Conservation (phyloP, 2,888 invertebrate genomes). For the Phyto melanocephala region DNA sequence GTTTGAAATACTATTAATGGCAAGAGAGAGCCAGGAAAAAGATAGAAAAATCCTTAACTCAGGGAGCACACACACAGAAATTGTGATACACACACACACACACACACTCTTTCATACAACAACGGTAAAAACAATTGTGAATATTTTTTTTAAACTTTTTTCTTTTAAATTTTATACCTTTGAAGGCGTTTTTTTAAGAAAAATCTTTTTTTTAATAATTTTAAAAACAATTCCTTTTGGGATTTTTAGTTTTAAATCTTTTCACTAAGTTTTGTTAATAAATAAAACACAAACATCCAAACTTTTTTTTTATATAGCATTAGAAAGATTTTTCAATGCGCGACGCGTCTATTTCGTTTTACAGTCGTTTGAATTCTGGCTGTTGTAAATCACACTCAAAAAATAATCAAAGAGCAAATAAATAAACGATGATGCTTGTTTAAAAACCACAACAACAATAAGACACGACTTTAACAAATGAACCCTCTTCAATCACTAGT, state of each 20-base stretch:
- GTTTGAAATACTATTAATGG: not conserved
- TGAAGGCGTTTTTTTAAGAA: not conserved
- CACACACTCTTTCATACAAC: slow-evolving; percentile 7
- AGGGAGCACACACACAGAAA: slow-evolving; percentile 19
- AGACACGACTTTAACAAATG: not conserved
- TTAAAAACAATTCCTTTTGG: not conserved
- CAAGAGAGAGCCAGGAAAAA: slow-evolving; percentile 5
- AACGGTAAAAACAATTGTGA: slow-evolving; percentile 35
- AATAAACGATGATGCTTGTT: slow-evolving; percentile 13
- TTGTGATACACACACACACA: slow-evolving; percentile 31
- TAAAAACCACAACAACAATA: not conserved
- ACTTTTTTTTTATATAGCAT: slow-evolving; percentile 1
- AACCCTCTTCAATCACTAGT: slow-evolving; percentile 26
- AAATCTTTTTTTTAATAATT: not conserved
- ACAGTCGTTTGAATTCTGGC: slow-evolving; percentile 60
- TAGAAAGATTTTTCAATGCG: slow-evolving; percentile 18
- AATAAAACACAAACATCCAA: slow-evolving; percentile 10
- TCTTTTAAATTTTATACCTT: not conserved
- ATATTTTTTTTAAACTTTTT: not conserved
- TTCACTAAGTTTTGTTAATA: not conserved
- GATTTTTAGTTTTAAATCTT: not conserved
- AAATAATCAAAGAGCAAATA: slow-evolving; percentile 39
- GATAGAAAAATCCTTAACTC: slow-evolving; percentile 20
- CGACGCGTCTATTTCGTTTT: slow-evolving; percentile 56
- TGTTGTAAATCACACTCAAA: slow-evolving; percentile 22